These are phyloP conservation scores for Heloderma charlesbogerti DNA, from an alignment of 2,113 vertebrate species.

Conservation along the genomic window DNA sequence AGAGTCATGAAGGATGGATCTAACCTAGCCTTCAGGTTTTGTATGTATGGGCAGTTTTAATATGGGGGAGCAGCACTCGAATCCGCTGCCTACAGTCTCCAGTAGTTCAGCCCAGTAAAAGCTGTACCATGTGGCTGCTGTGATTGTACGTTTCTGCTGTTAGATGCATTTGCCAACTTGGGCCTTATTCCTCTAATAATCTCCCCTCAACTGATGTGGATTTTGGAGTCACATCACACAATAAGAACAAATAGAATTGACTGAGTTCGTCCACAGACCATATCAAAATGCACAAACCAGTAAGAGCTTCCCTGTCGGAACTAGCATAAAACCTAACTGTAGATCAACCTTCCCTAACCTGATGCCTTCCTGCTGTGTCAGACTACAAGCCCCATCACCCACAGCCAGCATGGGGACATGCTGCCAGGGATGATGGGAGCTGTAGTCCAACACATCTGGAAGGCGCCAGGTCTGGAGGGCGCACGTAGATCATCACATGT, in stretches of 20 bases:
- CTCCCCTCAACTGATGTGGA: neutral
- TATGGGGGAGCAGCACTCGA: neutral
- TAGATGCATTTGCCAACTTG: neutral
- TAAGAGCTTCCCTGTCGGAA: neutral
- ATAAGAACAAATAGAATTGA: no score
- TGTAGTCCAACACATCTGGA: no score
- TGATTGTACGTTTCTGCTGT: neutral
- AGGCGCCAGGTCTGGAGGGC: no score
- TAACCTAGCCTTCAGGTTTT: neutral
- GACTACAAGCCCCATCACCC: neutral
- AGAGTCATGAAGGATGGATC: neutral
- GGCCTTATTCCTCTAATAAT: neutral
- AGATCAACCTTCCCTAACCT: neutral
- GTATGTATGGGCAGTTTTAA: neutral
- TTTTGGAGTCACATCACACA: neutral
- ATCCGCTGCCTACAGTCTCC: neutral
- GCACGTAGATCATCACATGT: neutral
- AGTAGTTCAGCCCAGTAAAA: neutral
- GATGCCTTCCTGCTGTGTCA: no score
- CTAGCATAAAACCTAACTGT: neutral
- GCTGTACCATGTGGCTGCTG: neutral
- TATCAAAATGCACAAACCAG: neutral
- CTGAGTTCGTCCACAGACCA: no score
- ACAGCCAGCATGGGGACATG: neutral
- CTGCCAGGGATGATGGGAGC: no score